Evolutionary conservation across 2,888 invertebrate genomes (phyloP).

Genomic region (Pachymerium ferrugineum): DNA sequence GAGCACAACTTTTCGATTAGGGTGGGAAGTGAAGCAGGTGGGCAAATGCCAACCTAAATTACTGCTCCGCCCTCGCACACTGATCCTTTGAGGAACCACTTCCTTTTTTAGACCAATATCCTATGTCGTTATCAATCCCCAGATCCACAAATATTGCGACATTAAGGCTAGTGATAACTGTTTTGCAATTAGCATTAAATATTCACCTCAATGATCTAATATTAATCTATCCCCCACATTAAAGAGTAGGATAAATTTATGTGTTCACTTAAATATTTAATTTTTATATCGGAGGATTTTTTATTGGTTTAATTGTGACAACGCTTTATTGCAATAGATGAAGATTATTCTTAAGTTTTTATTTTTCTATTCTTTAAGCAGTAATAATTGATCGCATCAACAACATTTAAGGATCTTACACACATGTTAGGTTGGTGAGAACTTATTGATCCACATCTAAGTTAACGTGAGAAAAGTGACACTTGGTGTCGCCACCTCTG

Average conservation of each 20-base stretch:
- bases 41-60: conserved; percentile 17
- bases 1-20: conserved; percentile 29
- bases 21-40: conserved; percentile 29
- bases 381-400: conserved; percentile 10
- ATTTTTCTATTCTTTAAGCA: not conserved
- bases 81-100: not conserved
- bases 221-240: not conserved
- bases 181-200: not conserved
- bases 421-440: conserved; percentile 25
- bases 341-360: not conserved
- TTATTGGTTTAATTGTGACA: no score
- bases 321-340: no score
- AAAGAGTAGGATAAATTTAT: not conserved
- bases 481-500: conserved; percentile 25
- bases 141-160: not conserved
- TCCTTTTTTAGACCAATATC: conserved; percentile 23
- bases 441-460: conserved; percentile 27
- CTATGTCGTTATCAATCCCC: conserved; percentile 19
- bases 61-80: conserved; percentile 18
- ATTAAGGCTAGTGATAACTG: not conserved
- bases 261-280: not conserved
- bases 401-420: conserved; percentile 23
- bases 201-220: not conserved
- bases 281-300: not conserved
- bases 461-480: conserved; percentile 27